Percentiles rank a stretch among this genome's conserved stretches.
These are phyloP conservation scores for Steinernema scapterisci DNA, from an alignment of 2,888 invertebrate species.

Conservation along the genomic window DNA sequence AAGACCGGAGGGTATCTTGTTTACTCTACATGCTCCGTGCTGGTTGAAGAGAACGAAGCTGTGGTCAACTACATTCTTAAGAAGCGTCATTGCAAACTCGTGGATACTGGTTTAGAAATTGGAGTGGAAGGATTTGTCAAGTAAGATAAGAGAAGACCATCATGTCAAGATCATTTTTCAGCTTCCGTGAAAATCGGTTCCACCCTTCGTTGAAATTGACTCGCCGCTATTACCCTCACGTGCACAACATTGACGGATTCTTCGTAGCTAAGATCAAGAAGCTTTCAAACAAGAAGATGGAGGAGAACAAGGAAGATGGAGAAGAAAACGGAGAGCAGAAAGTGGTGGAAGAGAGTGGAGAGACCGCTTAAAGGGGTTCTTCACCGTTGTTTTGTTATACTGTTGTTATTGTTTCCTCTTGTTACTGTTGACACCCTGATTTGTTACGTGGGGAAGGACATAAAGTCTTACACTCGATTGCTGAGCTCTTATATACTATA, in stretches of 20 bases:
- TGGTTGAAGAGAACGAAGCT: slow-evolving; percentile 98
- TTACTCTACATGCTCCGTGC: slow-evolving; percentile 96
- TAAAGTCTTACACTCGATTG: too few species aligned
- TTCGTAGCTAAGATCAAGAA: slow-evolving; percentile 98
- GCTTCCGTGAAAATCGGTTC: slow-evolving; percentile 75
- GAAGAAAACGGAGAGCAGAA: slow-evolving; percentile 32
- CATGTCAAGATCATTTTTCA: too few species aligned
- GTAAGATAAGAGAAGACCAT: slow-evolving; percentile 68
- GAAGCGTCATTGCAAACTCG: slow-evolving; percentile 86
- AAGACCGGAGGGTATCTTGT: slow-evolving; percentile 90
- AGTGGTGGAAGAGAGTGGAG: slow-evolving; percentile 10
- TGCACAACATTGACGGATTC: slow-evolving; percentile 99
- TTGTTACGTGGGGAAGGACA: background rate
- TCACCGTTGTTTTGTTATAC: background rate
- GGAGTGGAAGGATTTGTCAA: slow-evolving; percentile 91
- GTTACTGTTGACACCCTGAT: slow-evolving; percentile 5
- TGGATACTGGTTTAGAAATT: slow-evolving; percentile 90
- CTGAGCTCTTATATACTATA: too few species aligned
- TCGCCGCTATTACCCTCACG: slow-evolving; percentile 92
- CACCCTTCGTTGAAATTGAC: slow-evolving; percentile 87
- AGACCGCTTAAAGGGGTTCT: background rate
- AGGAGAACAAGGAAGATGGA: slow-evolving; percentile 33
- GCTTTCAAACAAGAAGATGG: slow-evolving; percentile 76
- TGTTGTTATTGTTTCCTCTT: slow-evolving; percentile 3
- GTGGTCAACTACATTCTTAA: slow-evolving; percentile 92